Conservation (phyloP, 2,113 vertebrate species). For the Promerops cafer region DNA sequence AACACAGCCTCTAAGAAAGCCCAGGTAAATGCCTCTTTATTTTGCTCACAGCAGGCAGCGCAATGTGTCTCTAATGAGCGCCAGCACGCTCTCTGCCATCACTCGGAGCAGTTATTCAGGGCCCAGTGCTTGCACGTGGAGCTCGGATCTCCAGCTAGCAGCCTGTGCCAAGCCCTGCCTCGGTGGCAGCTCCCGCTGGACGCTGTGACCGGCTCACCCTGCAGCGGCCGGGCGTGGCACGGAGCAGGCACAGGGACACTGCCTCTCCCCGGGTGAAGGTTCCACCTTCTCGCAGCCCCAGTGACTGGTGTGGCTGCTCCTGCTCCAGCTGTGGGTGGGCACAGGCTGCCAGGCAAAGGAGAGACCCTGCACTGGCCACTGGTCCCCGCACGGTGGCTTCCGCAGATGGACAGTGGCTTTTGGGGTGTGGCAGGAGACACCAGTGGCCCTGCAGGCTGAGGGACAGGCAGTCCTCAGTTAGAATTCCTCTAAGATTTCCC, state of each 20-base stretch:
- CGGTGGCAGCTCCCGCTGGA: background rate
- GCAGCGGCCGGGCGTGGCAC: rapidly evolving
- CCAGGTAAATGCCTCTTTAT: slow-evolving; percentile 32
- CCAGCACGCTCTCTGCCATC: background rate
- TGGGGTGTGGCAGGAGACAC: background rate
- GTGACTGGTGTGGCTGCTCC: rapidly evolving
- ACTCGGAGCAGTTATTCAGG: background rate
- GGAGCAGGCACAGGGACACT: rapidly evolving
- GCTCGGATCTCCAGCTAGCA: background rate
- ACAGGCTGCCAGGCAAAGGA: background rate
- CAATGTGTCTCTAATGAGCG: slow-evolving; percentile 38
- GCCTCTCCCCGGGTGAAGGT: background rate
- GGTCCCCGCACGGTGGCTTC: background rate
- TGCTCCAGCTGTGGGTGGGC: background rate
- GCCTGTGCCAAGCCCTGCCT: background rate
- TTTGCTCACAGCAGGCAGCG: slow-evolving; percentile 12
- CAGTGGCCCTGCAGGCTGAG: background rate
- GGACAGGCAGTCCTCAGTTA: background rate
- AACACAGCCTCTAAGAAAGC: background rate
- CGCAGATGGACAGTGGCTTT: background rate
- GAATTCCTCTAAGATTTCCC: background rate
- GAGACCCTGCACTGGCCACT: background rate
- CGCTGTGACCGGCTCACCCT: rapidly evolving
- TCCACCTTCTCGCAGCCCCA: background rate
- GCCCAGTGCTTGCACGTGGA: background rate